Evolutionary conservation across 2,797 vertebrate species (phyloP).

Genomic region (Periophthalmus magnuspinnatus): DNA sequence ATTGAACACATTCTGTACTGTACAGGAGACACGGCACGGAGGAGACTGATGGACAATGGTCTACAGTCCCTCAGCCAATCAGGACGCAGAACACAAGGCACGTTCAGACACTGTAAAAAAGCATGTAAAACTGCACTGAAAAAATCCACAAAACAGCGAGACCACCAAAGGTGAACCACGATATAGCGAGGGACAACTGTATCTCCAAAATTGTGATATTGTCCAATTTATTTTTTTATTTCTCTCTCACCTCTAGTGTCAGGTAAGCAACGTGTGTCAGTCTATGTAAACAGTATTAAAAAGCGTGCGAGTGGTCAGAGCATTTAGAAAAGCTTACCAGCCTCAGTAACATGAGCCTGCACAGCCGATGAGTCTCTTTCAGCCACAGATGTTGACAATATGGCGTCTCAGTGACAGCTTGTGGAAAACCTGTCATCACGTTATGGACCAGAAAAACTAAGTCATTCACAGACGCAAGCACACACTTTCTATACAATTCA

Average conservation of each 20-base stretch:
- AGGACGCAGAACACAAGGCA: no score
- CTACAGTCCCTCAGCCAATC: no score
- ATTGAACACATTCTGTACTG: no score
- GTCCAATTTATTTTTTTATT: no score
- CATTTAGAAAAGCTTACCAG: constrained; percentile 3
- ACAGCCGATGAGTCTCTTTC: constrained; percentile 43
- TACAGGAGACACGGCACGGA: no score
- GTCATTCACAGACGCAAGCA: neutral
- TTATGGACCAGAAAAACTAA: neutral
- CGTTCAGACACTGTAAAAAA: no score
- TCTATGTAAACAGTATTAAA: neutral
- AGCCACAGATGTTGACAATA: constrained; percentile 45
- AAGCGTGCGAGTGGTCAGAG: neutral
- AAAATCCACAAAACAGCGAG: no score
- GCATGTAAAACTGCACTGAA: no score
- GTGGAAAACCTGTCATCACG: neutral
- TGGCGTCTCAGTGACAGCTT: constrained; percentile 25
- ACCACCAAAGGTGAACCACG: no score
- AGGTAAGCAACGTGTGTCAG: constrained; percentile 67
- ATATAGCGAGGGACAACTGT: no score
- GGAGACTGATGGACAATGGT: no score
- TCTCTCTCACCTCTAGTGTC: constrained; percentile 66
- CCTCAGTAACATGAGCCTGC: constrained; percentile 10
- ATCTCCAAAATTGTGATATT: no score
- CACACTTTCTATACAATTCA: neutral